These are phyloP conservation scores for Diadromus collaris DNA, from an alignment of 2,888 invertebrate genomes.

Conservation along the genomic window DNA sequence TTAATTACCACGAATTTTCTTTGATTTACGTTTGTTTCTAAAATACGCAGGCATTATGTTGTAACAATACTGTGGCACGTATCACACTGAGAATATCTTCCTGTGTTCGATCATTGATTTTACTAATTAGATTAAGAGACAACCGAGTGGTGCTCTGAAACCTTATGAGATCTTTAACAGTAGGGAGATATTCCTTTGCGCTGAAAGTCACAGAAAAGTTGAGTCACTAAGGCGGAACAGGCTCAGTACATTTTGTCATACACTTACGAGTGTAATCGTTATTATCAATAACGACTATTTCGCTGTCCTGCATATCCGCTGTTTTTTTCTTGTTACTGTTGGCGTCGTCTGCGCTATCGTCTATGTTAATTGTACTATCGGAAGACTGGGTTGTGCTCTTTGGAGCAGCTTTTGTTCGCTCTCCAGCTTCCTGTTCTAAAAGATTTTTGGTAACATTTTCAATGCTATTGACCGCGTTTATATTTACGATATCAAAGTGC, in stretches of 20 bases:
- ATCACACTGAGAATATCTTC: conserved; percentile 16
- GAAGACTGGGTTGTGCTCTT: conserved; percentile 6
- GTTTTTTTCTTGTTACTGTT: conserved; percentile 43
- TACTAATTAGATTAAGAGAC: conserved; percentile 68
- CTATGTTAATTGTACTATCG: neutral
- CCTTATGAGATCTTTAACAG: conserved; percentile 64
- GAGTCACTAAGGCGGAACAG: neutral
- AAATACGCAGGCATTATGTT: conserved; percentile 71
- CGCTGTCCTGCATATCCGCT: conserved; percentile 55
- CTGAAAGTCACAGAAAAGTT: neutral
- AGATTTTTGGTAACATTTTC: conserved; percentile 51
- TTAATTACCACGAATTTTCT: conserved; percentile 69
- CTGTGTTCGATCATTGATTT: conserved; percentile 65
- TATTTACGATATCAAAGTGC: conserved; percentile 55
- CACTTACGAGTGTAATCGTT: conserved; percentile 52
- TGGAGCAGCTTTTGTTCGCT: conserved; percentile 30
- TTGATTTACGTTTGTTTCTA: conserved; percentile 71
- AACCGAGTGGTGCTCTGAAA: conserved; percentile 59
- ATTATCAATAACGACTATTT: conserved; percentile 51
- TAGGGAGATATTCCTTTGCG: neutral
- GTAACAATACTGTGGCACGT: conserved; percentile 11
- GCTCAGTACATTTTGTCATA: neutral
- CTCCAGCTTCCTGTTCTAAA: conserved; percentile 56
- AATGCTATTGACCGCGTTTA: conserved; percentile 12
- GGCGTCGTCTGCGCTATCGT: conserved; percentile 35